Evolutionary conservation across 2,113 vertebrate species (phyloP).

Genomic region (Hydrochoerus hydrochaeris): DNA sequence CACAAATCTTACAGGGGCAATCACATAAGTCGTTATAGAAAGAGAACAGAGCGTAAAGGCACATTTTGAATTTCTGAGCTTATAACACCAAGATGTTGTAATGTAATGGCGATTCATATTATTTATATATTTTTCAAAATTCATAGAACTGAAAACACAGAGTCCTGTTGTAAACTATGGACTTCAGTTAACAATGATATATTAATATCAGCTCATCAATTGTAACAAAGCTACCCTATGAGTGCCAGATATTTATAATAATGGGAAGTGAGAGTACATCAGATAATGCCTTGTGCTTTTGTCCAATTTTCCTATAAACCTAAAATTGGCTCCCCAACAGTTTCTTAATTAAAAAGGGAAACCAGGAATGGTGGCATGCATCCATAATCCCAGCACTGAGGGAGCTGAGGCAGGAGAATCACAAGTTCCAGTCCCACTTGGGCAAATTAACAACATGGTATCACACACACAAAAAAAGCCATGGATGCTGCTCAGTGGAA

Average conservation of each 20-base stretch:
- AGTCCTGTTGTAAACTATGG: background rate
- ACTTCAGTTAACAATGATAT: background rate
- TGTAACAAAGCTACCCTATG: background rate
- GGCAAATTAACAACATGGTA: background rate
- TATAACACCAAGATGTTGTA: no score
- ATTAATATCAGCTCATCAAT: background rate
- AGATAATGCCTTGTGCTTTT: background rate
- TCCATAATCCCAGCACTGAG: background rate
- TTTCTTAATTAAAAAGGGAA: background rate
- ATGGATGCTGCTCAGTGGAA: background rate
- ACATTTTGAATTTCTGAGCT: no score
- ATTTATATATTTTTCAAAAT: background rate
- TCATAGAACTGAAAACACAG: background rate
- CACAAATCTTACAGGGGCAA: no score
- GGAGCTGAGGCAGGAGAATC: background rate
- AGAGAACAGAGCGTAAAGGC: no score
- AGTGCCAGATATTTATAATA: background rate
- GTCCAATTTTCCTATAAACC: background rate
- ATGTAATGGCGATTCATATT: background rate
- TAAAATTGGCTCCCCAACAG: background rate
- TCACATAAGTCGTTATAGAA: no score
- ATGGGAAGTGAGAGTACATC: background rate
- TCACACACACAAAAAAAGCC: background rate
- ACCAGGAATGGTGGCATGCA: background rate
- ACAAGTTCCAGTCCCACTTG: background rate